Percentiles rank a stretch among this genome's conserved stretches.
Evolutionary conservation across 2,888 invertebrate species (phyloP).

Genomic region (Pandemis heparana): DNA sequence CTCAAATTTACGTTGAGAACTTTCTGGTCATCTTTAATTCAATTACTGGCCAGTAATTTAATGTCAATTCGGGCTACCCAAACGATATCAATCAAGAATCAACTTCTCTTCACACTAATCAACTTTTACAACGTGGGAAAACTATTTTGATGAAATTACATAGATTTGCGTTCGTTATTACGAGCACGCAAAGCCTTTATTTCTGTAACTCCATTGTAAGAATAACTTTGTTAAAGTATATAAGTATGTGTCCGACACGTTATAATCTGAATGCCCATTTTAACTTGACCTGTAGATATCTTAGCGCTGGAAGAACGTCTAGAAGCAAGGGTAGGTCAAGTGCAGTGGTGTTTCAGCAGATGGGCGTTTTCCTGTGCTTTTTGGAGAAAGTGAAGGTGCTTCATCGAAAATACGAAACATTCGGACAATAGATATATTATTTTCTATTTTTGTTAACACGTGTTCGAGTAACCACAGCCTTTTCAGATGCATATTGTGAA

Average conservation of each 20-base stretch:
- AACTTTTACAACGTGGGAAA: constrained; percentile 38
- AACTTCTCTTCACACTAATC: constrained; percentile 30
- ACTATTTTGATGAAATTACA: constrained; percentile 9
- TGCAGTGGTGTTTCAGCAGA: constrained; percentile 22
- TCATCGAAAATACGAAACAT: constrained; percentile 25
- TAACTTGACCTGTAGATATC: neutral
- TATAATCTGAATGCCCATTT: constrained; percentile 17
- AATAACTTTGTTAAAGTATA: constrained; percentile 2
- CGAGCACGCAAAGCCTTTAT: constrained; percentile 2
- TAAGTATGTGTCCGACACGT: constrained; percentile 17
- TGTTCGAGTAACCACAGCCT: constrained; percentile 15
- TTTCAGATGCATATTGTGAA: constrained; percentile 15
- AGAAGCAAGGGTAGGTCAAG: constrained; percentile 13
- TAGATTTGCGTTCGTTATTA: neutral
- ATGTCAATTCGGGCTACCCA: constrained; percentile 34
- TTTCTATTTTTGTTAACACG: constrained; percentile 32
- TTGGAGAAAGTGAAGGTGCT: constrained; percentile 40
- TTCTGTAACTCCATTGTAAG: constrained; percentile 7
- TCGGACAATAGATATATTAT: constrained; percentile 27
- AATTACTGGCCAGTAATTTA: constrained; percentile 17
- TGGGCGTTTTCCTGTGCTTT: constrained; percentile 33
- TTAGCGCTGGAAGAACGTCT: neutral
- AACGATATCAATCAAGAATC: constrained; percentile 34
- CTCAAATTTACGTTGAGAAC: neutral
- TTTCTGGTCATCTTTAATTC: neutral